Evolutionary conservation across 2,888 invertebrate genomes (phyloP).

Genomic region (Perdita meconis): DNA sequence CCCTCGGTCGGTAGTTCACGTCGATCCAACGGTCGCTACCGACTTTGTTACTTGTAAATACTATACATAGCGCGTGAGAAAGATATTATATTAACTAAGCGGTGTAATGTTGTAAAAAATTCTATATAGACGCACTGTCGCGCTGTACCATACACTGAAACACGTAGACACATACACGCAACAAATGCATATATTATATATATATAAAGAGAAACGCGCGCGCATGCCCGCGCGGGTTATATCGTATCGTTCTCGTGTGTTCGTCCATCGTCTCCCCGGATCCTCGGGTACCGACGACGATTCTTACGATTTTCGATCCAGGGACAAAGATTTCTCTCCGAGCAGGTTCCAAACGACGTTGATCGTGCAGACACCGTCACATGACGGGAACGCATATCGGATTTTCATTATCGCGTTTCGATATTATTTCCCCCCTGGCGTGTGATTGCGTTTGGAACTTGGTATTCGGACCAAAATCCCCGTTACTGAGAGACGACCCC

Average conservation of each 20-base stretch:
- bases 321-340: constrained; percentile 51
- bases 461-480: constrained; percentile 73
- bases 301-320: constrained; percentile 49
- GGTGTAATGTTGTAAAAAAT: constrained; percentile 80
- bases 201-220: constrained; percentile 21
- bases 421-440: constrained; percentile 41
- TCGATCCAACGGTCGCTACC: constrained; percentile 63
- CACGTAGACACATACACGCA: constrained; percentile 40
- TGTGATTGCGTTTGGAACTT: constrained; percentile 79
- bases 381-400: constrained; percentile 26
- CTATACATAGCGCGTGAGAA: constrained; percentile 79
- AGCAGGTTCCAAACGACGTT: constrained; percentile 69
- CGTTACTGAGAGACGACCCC: constrained; percentile 75
- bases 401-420: constrained; percentile 45
- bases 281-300: constrained; percentile 23
- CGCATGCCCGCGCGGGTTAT: constrained; percentile 4
- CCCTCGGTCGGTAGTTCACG: constrained; percentile 24
- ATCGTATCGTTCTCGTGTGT: constrained; percentile 34
- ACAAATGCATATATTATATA: constrained; percentile 21
- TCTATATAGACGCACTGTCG: constrained; percentile 72
- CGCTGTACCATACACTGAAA: constrained; percentile 75
- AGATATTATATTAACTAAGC: constrained; percentile 78
- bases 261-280: constrained; percentile 31
- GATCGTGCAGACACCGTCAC: constrained; percentile 32
- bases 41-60: constrained; percentile 79